These are phyloP conservation scores for Apocheima hispidaria DNA, from an alignment of 2,888 invertebrate genomes.

Conservation along the genomic window DNA sequence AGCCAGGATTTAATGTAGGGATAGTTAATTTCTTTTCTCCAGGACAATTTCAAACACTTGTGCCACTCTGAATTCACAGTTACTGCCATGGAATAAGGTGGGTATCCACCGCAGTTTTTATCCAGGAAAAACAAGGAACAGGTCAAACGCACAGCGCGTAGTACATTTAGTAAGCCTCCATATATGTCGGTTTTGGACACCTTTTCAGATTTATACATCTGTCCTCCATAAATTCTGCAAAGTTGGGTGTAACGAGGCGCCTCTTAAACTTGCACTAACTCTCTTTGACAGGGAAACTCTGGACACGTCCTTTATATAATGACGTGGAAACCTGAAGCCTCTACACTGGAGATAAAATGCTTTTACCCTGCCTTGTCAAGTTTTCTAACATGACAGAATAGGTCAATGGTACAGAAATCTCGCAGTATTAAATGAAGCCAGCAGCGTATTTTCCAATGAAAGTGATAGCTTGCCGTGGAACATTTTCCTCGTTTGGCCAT, in stretches of 20 bases:
- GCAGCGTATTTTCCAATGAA: too few species aligned
- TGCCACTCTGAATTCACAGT: too few species aligned
- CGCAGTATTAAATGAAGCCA: too few species aligned
- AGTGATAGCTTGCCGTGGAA: too few species aligned
- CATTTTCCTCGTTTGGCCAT: too few species aligned
- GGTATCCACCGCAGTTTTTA: too few species aligned
- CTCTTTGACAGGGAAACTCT: not conserved
- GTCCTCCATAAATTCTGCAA: not conserved
- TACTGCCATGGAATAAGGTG: too few species aligned
- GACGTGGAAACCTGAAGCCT: not conserved
- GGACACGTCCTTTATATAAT: not conserved
- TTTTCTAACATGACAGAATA: not conserved
- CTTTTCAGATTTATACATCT: not conserved
- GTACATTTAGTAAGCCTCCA: not conserved
- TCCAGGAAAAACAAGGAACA: too few species aligned
- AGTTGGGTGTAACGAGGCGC: slow-evolving; percentile 12
- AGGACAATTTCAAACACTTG: too few species aligned
- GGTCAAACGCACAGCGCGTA: too few species aligned
- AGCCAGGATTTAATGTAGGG: too few species aligned
- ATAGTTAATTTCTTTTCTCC: too few species aligned
- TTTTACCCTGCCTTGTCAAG: not conserved
- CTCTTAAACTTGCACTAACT: slow-evolving; percentile 11
- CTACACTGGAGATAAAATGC: not conserved
- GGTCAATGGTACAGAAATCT: not conserved
- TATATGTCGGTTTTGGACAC: not conserved